These are phyloP conservation scores for Tichodroma muraria DNA, from an alignment of 2,113 vertebrate species.

Conservation along the genomic window DNA sequence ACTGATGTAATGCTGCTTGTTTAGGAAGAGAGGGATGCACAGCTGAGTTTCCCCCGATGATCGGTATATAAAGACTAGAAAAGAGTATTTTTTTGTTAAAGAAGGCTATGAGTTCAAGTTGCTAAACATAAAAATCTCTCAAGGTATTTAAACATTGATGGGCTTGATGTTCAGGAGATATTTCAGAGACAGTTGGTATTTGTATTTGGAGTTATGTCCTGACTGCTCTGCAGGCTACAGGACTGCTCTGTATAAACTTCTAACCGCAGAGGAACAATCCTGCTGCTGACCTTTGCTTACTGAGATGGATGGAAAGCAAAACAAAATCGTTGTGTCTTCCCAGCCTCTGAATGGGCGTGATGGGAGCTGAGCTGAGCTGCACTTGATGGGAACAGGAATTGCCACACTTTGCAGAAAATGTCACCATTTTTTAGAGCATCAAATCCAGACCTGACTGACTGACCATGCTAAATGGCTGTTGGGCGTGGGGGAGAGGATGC, in stretches of 20 bases:
- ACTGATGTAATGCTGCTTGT: not conserved
- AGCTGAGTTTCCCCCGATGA: not conserved
- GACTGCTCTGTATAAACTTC: not conserved
- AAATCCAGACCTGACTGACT: not conserved
- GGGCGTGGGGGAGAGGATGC: not conserved
- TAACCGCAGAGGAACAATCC: not conserved
- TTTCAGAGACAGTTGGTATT: not conserved
- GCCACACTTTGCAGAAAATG: not conserved
- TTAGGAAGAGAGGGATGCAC: not conserved
- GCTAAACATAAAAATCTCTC: not conserved
- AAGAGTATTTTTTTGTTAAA: not conserved
- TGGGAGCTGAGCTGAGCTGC: not conserved
- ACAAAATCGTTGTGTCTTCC: not conserved
- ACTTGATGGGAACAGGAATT: not conserved
- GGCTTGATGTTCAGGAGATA: not conserved
- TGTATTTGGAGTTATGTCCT: not conserved
- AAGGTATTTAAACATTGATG: not conserved
- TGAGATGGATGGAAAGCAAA: not conserved
- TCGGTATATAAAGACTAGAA: not conserved
- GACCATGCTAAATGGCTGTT: not conserved
- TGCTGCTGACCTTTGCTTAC: not conserved
- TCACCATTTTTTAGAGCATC: not conserved
- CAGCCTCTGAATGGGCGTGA: rapidly evolving
- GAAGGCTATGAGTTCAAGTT: not conserved
- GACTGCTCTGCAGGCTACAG: not conserved